Percentiles rank a stretch among this genome's conserved stretches.
Conservation (phyloP, 2,888 invertebrate genomes). For the Cantharis rufa region DNA sequence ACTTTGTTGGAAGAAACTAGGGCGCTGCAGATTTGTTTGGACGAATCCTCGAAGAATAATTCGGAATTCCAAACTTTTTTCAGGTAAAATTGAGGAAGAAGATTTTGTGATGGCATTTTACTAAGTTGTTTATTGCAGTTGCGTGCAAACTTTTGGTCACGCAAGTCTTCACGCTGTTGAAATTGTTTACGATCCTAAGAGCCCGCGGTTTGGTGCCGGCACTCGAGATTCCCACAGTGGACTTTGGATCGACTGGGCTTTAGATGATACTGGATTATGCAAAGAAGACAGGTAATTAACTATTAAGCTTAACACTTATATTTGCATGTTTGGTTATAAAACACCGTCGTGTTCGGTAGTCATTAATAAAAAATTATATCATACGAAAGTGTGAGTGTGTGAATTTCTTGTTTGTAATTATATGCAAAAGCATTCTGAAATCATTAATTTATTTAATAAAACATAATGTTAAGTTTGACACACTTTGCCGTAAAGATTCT, state of each 20-base stretch:
- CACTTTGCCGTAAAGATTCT: not conserved
- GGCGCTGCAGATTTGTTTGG: constrained; percentile 76
- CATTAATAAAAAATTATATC: not conserved
- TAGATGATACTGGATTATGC: constrained; percentile 74
- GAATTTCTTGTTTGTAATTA: not conserved
- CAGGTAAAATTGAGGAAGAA: constrained; percentile 42
- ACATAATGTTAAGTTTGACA: not conserved
- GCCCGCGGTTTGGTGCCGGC: constrained; percentile 74
- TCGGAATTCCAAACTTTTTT: constrained; percentile 54
- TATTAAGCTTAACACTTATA: not conserved
- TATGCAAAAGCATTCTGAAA: not conserved
- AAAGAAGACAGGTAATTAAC: constrained; percentile 67
- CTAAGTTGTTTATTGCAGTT: constrained; percentile 47
- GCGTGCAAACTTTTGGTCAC: constrained; percentile 52
- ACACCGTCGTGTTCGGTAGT: not conserved
- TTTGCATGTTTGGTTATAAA: not conserved
- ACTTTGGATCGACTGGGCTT: constrained; percentile 79
- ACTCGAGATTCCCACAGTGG: constrained; percentile 68
- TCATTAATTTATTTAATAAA: not conserved
- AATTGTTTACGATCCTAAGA: constrained; percentile 70
- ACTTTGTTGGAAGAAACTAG: constrained; percentile 84
- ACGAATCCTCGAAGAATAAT: constrained; percentile 61
- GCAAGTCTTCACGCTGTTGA: constrained; percentile 68
- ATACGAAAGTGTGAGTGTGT: not conserved
- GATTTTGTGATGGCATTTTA: not conserved